Conservation (phyloP, 64 coral and sea anemone species). For the Montipora efflorescens region DNA sequence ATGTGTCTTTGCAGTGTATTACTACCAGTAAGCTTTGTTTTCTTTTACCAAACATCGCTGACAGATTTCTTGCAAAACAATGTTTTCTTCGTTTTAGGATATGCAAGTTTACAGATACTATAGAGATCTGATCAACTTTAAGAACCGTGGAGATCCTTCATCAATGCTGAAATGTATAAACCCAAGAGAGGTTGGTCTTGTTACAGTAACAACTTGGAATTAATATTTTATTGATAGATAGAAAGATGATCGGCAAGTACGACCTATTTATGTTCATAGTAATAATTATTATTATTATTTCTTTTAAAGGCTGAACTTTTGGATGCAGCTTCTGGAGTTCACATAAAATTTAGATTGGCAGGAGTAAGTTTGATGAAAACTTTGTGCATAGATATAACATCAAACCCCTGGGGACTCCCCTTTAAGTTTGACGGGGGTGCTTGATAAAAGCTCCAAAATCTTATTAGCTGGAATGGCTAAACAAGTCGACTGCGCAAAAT, state of each 20-base stretch:
- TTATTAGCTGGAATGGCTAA: no score
- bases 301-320: slow-evolving; percentile 64
- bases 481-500: no score
- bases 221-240: no score
- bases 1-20: no score
- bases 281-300: background rate
- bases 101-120: slow-evolving; percentile 96
- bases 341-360: slow-evolving; percentile 80
- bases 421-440: no score
- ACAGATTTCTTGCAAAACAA: no score
- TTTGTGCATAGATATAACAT: no score
- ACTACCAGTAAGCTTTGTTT: no score
- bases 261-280: background rate
- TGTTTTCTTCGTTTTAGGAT: slow-evolving; percentile 52
- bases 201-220: background rate
- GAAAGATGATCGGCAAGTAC: no score
- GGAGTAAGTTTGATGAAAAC: slow-evolving; percentile 51
- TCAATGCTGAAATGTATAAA: slow-evolving; percentile 97
- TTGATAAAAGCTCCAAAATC: no score
- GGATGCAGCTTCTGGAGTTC: slow-evolving; percentile 76
- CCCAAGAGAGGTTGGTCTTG: slow-evolving; percentile 84
- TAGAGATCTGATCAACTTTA: slow-evolving; percentile 97
- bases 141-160: slow-evolving; percentile 87
- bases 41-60: no score
- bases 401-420: no score